Conservation (phyloP, 2,113 vertebrate species). For the Urocolius indicus region DNA sequence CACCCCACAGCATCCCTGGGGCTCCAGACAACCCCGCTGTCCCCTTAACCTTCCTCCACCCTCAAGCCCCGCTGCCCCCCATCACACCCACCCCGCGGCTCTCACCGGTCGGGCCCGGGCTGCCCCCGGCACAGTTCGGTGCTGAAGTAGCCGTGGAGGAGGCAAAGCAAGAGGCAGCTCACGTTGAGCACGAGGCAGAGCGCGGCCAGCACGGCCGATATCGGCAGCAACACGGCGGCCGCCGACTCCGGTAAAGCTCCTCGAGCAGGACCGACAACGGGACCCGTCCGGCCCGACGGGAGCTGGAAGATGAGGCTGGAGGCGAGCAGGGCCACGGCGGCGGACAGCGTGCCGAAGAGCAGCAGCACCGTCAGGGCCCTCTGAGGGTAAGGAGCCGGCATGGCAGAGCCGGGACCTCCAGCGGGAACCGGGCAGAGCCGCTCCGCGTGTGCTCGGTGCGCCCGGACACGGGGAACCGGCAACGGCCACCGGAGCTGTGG, state of each 20-base stretch:
- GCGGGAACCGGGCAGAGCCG: background rate
- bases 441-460: background rate
- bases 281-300: slow-evolving; percentile 69
- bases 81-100: background rate
- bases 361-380: slow-evolving; percentile 81
- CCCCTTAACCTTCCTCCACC: background rate
- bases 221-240: slow-evolving; percentile 77
- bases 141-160: slow-evolving; percentile 85
- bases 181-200: slow-evolving; percentile 86
- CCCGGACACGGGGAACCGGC: too few relatives aligned
- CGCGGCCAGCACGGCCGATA: slow-evolving; percentile 82
- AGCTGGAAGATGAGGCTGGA: slow-evolving; percentile 89
- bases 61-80: background rate
- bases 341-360: slow-evolving; percentile 83
- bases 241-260: slow-evolving; percentile 66
- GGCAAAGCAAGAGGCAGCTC: slow-evolving; percentile 82
- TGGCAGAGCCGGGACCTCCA: background rate
- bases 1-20: background rate
- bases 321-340: slow-evolving; percentile 85
- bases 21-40: background rate
- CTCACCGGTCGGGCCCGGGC: slow-evolving; percentile 82
- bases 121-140: slow-evolving; percentile 84
- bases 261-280: background rate
- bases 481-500: background rate
- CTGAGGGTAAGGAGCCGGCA: slow-evolving; percentile 78